Evolutionary conservation across 2,888 invertebrate genomes (phyloP), one percentile per base, ranked within the genome.

Genomic region (Coelogynopora nodosa): DNA sequence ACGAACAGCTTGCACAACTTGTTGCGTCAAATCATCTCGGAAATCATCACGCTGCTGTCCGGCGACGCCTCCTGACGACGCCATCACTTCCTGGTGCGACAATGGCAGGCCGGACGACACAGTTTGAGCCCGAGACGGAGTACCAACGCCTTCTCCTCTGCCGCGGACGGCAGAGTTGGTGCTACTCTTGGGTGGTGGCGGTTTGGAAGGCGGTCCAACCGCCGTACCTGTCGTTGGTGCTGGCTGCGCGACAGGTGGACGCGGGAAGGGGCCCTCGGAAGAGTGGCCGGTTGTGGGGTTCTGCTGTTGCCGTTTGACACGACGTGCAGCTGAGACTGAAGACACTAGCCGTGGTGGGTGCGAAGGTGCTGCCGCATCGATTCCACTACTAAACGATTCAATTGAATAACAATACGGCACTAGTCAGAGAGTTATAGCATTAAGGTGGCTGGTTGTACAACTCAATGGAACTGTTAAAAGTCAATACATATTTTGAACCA

Each of bases 1-100:
- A 74, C 74, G 74, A 74, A 74, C 74, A 13, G 74, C 74, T 26
- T 74, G 74, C 23, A 74, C 74, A 74, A 74, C 74, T 74, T 74
- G 74, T 74, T 74, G 74, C 5, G 74, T 74, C 27, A 74, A 26
- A 74, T 74, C 74, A 23, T 74, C 74, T 26, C 5, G 5, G 74
- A 5, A 2, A 26, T 74, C 74, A 13, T 5, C 5, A 2, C 2
- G 10, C 23, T 26, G 5, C 27, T 2, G 2, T n/a, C n/a, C n/a
- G n/a, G n/a, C n/a, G n/a, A n/a, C n/a, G n/a, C n/a, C n/a, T n/a
- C n/a, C n/a, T n/a, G n/a, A n/a, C 5, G 74, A 74, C 5, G 49
- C 49, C 49, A 49, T 49, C 49, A 49, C 18, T 49, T 49, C 18
- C 49, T 49, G 49, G 49, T 18, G 5, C 5, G 49, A 49, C 5